phyloP scores from a whole-genome alignment of 2,888 invertebrate genomes.

The Athalia cordata region DNA sequence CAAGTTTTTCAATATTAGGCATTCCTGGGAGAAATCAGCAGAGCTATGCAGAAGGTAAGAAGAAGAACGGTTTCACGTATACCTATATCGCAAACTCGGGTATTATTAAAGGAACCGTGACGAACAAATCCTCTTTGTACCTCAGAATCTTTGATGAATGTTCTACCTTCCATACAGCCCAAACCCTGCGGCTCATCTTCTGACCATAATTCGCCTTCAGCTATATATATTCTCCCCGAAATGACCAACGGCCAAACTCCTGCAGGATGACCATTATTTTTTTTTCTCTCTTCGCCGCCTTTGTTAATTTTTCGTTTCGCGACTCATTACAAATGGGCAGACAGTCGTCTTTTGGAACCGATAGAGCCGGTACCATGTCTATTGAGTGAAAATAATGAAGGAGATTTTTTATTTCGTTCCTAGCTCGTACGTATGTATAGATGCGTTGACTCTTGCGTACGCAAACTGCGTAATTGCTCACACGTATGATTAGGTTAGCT shows the following conservation, averaged over 20 bases:
- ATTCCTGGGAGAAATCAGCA: slow-evolving; percentile 97
- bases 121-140: slow-evolving; percentile 23
- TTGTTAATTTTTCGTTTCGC: no score
- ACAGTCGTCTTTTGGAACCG: no score
- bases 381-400: not conserved
- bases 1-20: slow-evolving; percentile 95
- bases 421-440: no score
- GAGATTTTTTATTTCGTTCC: no score
- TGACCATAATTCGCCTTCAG: slow-evolving; percentile 8
- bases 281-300: no score
- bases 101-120: slow-evolving; percentile 17
- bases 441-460: no score
- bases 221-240: not conserved
- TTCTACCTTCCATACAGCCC: not conserved
- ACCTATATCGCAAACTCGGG: not conserved
- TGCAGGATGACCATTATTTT: no score
- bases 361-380: no score
- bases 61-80: slow-evolving; percentile 9
- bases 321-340: no score
- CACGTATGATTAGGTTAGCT: not conserved
- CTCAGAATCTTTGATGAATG: slow-evolving; percentile 20
- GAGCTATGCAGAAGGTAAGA: slow-evolving; percentile 94
- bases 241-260: no score
- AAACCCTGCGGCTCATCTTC: not conserved
- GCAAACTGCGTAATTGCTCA: no score